Base-by-base conservation (phyloP, 2,797 vertebrate genomes). In the Meda fulgida region DNA sequence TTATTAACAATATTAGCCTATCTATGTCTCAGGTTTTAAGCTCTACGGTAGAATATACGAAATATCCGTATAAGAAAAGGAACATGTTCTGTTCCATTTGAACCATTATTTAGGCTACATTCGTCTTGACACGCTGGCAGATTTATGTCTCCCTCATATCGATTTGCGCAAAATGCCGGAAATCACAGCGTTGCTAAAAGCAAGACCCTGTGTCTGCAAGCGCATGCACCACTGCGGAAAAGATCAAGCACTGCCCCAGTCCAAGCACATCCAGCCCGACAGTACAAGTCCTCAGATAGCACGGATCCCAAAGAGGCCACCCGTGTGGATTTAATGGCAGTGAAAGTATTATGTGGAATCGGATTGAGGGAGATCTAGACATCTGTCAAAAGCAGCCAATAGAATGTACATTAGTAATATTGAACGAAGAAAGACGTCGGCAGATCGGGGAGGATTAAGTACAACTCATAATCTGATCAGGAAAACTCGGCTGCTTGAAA, bases 31-130 rank as follows among this genome's bases (percentile, higher is more conserved):
- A 38, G 19, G 31, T 38, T 36, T 7, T 34, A 31, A 34, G 14
- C 3, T 67, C 6, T 58, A 16, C 5, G 2, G 26, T 31, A 65
- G 60, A 3, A 10, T 23, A 58, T 10, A 5, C 1, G 23, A 29
- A 26, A 40, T 81, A 26, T 29, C 38, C n/a, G 34, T 36, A n/a
- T 94, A 92, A 94, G 93, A 94, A 95, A 29, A 43, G 9, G 87
- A 93, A 92, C 75, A 95, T 95, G 93, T 93, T 93, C 93, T 92
- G 93, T 93, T 94, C 94, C 94, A 95, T 94, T 94, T 94, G 93
- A 95, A 93, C 92, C 94, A 93, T 95, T 94, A 94, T 95, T 96
- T 94, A n/a, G n/a, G n/a, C n/a, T n/a, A 95, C 92, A 96, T 94
- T 93, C 94, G 92, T 92, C 93, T 92, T 94, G 95, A 94, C 95